Conservation (phyloP, 2,888 invertebrate species). For the Papilio protenor region DNA sequence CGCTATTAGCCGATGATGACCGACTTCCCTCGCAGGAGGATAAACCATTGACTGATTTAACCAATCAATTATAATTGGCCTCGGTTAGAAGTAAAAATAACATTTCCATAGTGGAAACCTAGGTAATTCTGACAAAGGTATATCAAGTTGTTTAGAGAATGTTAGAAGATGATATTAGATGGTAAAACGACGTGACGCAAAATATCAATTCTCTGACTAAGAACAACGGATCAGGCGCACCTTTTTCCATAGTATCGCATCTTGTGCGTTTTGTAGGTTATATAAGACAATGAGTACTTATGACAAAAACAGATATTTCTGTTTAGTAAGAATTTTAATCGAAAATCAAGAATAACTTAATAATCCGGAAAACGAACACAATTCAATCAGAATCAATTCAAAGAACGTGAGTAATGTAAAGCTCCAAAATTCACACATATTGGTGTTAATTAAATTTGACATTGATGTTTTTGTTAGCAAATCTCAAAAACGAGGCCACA, state of each 20-base stretch:
- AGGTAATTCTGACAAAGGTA: background rate
- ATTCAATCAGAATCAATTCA: conserved; percentile 7
- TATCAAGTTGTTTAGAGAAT: background rate
- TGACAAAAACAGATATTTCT: background rate
- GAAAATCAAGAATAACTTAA: background rate
- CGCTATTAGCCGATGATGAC: conserved; percentile 44
- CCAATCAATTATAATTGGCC: conserved; percentile 9
- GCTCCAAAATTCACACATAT: conserved; percentile 10
- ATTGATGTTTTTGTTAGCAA: conserved; percentile 38
- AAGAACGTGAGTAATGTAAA: conserved; percentile 13
- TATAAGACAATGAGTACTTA: background rate
- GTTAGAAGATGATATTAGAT: too few species aligned
- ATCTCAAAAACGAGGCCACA: conserved; percentile 36
- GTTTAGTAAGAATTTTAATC: background rate
- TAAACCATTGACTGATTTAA: conserved; percentile 17
- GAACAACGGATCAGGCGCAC: background rate
- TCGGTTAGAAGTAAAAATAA: background rate
- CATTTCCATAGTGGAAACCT: background rate
- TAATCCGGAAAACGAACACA: conserved; percentile 16
- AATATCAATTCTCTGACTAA: background rate
- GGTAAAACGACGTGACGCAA: too few species aligned
- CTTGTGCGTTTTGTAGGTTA: background rate
- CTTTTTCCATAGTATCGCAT: background rate
- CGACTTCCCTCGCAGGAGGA: conserved; percentile 42
- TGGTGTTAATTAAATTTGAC: conserved; percentile 37